phyloP scores from a whole-genome alignment of 1,140 invertebrate genomes.

The Drosophila subobscura region DNA sequence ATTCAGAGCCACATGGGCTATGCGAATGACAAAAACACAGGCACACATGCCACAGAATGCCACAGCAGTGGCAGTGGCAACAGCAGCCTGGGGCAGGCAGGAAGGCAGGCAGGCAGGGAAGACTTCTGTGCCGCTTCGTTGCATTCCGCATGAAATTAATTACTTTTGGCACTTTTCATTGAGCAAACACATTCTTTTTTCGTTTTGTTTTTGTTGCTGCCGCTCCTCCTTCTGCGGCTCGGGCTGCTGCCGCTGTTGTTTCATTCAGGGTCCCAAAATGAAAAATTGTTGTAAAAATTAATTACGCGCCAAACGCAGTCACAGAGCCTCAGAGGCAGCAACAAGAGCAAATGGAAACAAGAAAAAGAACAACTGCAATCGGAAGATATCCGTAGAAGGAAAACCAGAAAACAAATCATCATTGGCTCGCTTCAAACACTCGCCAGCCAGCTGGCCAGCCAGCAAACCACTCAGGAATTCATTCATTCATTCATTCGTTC shows the following conservation, averaged over 20 bases:
- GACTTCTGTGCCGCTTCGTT: conserved; percentile 62
- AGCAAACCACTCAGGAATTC: conserved; percentile 52
- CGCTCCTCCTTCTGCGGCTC: conserved; percentile 2
- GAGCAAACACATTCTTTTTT: conserved; percentile 76
- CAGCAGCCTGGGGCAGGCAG: neutral
- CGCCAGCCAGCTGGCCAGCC: conserved; percentile 20
- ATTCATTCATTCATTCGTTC: conserved; percentile 50
- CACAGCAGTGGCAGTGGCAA: conserved; percentile 13
- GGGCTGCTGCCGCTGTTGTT: conserved; percentile 39
- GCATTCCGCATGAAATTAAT: conserved; percentile 82
- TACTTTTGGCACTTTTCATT: conserved; percentile 82
- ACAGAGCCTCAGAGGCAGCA: conserved; percentile 26
- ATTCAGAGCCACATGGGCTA: conserved; percentile 69
- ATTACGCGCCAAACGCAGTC: conserved; percentile 75
- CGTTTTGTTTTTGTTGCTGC: conserved; percentile 2
- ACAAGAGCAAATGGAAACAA: conserved; percentile 11
- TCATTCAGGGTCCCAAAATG: conserved; percentile 68
- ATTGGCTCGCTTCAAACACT: conserved; percentile 68
- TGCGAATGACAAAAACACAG: conserved; percentile 49
- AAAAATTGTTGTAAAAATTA: conserved; percentile 80
- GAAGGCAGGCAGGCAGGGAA: neutral
- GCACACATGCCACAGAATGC: conserved; percentile 12
- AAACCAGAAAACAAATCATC: conserved; percentile 50
- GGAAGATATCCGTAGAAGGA: conserved; percentile 14
- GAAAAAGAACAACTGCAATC: conserved; percentile 40